Base-by-base conservation (phyloP, 2,113 vertebrate species). In the Carassius carassius region DNA sequence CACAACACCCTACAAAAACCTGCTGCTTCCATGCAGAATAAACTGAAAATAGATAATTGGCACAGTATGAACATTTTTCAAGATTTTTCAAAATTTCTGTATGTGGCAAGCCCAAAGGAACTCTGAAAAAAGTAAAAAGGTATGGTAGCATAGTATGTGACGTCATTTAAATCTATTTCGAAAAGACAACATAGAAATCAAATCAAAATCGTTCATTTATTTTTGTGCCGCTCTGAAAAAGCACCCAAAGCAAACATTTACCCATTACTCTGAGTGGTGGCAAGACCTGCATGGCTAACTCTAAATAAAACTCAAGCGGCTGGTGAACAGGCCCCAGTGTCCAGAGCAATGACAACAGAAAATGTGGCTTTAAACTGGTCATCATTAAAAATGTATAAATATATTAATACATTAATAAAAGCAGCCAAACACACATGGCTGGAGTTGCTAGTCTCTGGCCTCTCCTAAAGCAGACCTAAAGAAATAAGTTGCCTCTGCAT, bases 331-430 rank as follows among this genome's bases (percentile, higher is more conserved):
- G 84, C 72, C 85, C 80, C 90, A 92, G 89, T 92, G 90, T 91
- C 60, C 16, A 41, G 62, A 85, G 85, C 72, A 90, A 87, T 21
- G 69, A 90, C 90, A 90, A 91, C 89, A 91, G 87, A 90, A 91
- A 91, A 89, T 90, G 90, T 86, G 90, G 89, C 84, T 88, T 92
- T 91, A 89, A 91, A 89, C 82, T 85, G 92, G 92, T 92, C 87
- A 80, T 51, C 87, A 93, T 92, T 93, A 88, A 93, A 92, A 92
- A 91, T 79, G 88, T 84, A 86, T 87, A 82, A 90, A 89, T 37
- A 83, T 80, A 91, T 88, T 92, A 92, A 94, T 92, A 88, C 47
- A 91, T 91, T 84, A 92, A 89, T 87, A 88, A 87, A 88, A 87
- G 16, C 65, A 29, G 60, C 81, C 81, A 76, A 85, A 86, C 35